Evolutionary conservation across 2,113 vertebrate species (phyloP), one percentile per base, ranked within the genome.

Genomic region (Ailurus styani): DNA sequence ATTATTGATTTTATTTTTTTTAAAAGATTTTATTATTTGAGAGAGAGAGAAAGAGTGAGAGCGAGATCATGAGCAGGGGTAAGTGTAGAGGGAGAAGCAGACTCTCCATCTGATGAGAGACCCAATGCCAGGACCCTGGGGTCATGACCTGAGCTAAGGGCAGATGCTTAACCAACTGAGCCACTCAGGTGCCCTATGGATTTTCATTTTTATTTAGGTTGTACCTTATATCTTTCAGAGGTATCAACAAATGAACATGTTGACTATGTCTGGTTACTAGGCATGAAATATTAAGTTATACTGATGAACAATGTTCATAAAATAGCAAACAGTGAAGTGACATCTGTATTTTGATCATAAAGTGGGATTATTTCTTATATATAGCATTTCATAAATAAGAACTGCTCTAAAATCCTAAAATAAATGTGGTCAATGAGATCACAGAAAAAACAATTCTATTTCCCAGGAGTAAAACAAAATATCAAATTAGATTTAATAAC

Each of bases 401-500:
- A 77, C 23, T 27, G 4, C 12, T 79, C 31, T 31, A 77, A 95
- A 93, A 62, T 62, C 15, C 27, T 62, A 81, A 90, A 94, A 10
- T 70, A 90, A 91, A 85, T 91, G 23, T 90, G 20, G 37, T 25
- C 87, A 11, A 77, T 52, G 29, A 50, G 11, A 79, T 68, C 11
- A 91, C 7, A 91, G 17, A 21, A 88, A 95, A 94, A 87, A 47
- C n/a, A 47, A 91, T 27, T 93, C 10, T 50, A 91, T 88, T 90
- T 81, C 31, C 37, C 42, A 68, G 21, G 2, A 55, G 40, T 7
- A 97, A 87, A 97, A 73, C 3, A 89, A 90, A 95, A 54, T 75
- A 95, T 64, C 64, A 87, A 94, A 85, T 87, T 97, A 94, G 91
- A 91, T 94, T 70, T 90, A 93, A 83, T 86, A 89, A 78, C 68